Evolutionary conservation across 2,797 vertebrate species (phyloP), one percentile per base, ranked within the genome.

Genomic region (Sitta carolinensis): DNA sequence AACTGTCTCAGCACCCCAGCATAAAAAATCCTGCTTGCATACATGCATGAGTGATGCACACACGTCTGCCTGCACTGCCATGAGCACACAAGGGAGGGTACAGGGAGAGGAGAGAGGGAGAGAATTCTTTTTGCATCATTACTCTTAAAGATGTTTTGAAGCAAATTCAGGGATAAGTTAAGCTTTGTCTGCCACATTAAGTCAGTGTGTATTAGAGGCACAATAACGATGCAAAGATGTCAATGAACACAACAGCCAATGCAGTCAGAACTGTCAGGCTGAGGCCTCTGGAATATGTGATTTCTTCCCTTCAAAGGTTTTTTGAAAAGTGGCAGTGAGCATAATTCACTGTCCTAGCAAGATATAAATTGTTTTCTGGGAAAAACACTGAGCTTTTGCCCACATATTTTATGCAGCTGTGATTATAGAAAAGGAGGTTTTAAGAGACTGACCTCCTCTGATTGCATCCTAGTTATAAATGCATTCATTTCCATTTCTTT

Each of bases 311-410:
- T 86, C 69, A 76, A 89, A 68, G 54, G 22, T 64, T 79, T 91
- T 89, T 48, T 73, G 27, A 32, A 61, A 96, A 89, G 82, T 74
- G 84, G 20, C 64, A 85, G 42, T 32, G 27, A 95, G 54, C 19
- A 57, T 68, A 88, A 81, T 93, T 90, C 79, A 93, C 52, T 86
- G 69, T 83, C 63, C 48, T 93, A 68, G 63, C 5, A 45, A 82
- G 64, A 85, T 43, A 88, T 30, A 89, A 93, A 84, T 92, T 73
- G 18, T 92, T 94, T 93, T 91, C 76, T 79, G 66, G 72, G 84
- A 79, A 94, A 89, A 89, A 74, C 27, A 62, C 25, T 6, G 45
- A 54, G 63, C 57, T 91, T 81, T 85, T 85, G 69, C 52, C 36
- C 73, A 38, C 68, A 55, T 89, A 45, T 84, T 95, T 92, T 59